A percentile compares a stretch with the other conserved stretches of the same genome.
These are phyloP conservation scores for Phrynosoma blainvillii DNA, from an alignment of 2,113 vertebrate species.

Conservation along the genomic window DNA sequence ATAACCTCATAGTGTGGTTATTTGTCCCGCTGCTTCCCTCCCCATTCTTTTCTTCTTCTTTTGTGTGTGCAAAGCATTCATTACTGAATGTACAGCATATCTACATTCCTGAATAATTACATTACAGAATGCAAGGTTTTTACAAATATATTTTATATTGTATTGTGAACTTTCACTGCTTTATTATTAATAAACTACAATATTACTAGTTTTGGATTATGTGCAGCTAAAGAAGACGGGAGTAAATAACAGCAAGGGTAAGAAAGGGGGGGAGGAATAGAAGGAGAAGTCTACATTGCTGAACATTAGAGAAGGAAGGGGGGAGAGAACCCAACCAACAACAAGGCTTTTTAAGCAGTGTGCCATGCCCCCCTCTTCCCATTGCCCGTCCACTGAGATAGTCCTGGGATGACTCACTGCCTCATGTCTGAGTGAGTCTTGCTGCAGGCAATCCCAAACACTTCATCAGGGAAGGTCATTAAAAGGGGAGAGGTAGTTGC, in stretches of 20 bases:
- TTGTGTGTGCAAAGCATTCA: neutral
- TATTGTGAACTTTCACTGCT: neutral
- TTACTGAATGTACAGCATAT: neutral
- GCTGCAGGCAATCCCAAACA: neutral
- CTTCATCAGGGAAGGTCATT: constrained; percentile 1
- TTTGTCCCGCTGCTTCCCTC: neutral
- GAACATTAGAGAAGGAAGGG: neutral
- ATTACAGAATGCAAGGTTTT: neutral
- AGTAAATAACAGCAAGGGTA: neutral
- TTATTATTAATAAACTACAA: neutral
- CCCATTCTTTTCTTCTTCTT: neutral
- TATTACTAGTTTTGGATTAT: neutral
- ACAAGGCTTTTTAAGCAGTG: neutral
- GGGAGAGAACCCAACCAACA: neutral
- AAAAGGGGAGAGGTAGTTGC: neutral
- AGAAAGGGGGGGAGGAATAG: neutral
- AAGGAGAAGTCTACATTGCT: neutral
- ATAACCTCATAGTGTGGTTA: too few species aligned
- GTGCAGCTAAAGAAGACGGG: neutral
- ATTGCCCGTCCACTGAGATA: neutral
- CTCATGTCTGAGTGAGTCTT: neutral
- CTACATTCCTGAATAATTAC: too few species aligned
- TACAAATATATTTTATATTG: neutral
- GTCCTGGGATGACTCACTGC: neutral
- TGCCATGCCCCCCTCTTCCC: neutral